Base-by-base conservation (phyloP, 1,140 invertebrate genomes). In the Pachypeltis micranthus region DNA sequence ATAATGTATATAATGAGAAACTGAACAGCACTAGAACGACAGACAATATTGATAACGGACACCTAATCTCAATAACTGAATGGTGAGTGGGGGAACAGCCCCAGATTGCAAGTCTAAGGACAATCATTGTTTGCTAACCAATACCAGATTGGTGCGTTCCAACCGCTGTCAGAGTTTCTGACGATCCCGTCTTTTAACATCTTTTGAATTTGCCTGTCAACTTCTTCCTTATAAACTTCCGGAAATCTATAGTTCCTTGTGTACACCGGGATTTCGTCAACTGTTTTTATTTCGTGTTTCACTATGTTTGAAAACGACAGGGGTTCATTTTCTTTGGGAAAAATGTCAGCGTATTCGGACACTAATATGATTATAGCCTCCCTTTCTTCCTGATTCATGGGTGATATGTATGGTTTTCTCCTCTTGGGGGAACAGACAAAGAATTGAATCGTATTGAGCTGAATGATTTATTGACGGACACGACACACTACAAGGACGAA, bases 171-270 rank as follows among this genome's bases (percentile, higher is more conserved):
- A 21, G 47, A 63, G 2, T 34, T 57, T 27, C 4, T 2, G 24
- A 69, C 66, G 2, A 69, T 64, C 16, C 56, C 58, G 1, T 65
- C 12, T 58, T 67, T 16, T 57, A 68, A 28, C 59, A 68, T 47
- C 39, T 66, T 54, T 10, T 65, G 63, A 69, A 65, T 69, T 70
- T 74, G 71, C 25, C 60, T 66, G 12, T 72, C 60, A n/a, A 74
- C 66, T 67, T 75, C 71, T 39, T 69, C 61, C 62, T 71, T 71
- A 26, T 72, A 70, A 12, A 65, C 25, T 51, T 70, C 64, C 16
- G 73, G 74, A 34, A 70, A 74, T 59, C 72, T 63, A 65, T 75
- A 75, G 2, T 65, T 66, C 66, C 70, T 71, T 7, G 63, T 65
- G 57, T 66, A 66, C 1, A 73, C 63, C 0, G 71, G 69, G n/a